These are phyloP conservation scores for Torymus tubicola DNA, from an alignment of 2,888 invertebrate species.

Conservation along the genomic window DNA sequence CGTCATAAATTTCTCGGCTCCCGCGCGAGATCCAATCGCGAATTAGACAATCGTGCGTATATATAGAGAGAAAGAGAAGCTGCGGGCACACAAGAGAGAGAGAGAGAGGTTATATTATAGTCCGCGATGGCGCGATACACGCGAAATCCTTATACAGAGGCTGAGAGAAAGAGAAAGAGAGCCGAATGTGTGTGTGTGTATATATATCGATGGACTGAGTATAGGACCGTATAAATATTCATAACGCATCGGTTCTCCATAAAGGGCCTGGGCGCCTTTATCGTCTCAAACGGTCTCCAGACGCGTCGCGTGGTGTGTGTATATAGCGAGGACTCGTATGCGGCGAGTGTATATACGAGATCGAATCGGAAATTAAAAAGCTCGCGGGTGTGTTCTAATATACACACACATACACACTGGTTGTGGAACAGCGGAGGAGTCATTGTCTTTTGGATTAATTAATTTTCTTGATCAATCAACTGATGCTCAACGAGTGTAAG, in stretches of 20 bases:
- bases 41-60: slow-evolving; percentile 51
- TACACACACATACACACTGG: neutral
- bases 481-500: too few relatives aligned
- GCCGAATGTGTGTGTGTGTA: neutral
- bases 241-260: slow-evolving; percentile 64
- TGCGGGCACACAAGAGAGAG: neutral
- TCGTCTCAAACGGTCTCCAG: slow-evolving; percentile 38
- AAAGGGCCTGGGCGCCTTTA: slow-evolving; percentile 60
- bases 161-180: too few relatives aligned
- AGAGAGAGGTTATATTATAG: slow-evolving; percentile 8
- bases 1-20: slow-evolving; percentile 55
- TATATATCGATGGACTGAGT: slow-evolving; percentile 14
- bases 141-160: neutral
- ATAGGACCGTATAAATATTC: slow-evolving; percentile 69
- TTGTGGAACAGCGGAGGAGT: neutral
- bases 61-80: neutral
- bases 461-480: too few relatives aligned
- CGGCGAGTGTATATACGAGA: slow-evolving; percentile 13
- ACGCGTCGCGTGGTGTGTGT: neutral
- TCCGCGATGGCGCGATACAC: neutral
- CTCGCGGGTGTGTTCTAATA: slow-evolving; percentile 53
- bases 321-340: neutral
- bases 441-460: neutral
- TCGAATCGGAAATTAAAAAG: slow-evolving; percentile 32
- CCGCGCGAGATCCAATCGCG: slow-evolving; percentile 51